Conservation (phyloP, 2,888 invertebrate genomes). For the Heliconius aoede region DNA sequence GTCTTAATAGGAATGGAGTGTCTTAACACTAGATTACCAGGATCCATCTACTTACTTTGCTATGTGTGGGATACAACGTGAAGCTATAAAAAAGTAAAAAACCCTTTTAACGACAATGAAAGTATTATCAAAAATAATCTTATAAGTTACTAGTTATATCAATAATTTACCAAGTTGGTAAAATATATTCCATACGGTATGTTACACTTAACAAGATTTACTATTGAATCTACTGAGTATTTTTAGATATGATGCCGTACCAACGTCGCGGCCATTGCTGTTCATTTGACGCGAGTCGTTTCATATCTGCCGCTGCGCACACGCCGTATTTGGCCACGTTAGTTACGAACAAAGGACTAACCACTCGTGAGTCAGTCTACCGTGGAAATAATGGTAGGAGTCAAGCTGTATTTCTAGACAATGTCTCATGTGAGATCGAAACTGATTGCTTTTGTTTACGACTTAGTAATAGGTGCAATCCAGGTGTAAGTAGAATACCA, state of each 20-base stretch:
- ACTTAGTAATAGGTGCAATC: background rate
- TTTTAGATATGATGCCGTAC: constrained; percentile 81
- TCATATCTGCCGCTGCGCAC: constrained; percentile 28
- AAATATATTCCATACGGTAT: constrained; percentile 13
- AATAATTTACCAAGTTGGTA: background rate
- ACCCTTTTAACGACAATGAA: too few relatives aligned
- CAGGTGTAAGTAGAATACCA: too few relatives aligned
- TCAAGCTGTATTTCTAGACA: constrained; percentile 33
- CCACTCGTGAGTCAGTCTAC: constrained; percentile 33
- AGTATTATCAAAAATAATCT: background rate
- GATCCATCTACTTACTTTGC: too few relatives aligned
- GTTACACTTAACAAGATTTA: background rate
- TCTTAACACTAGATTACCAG: too few relatives aligned
- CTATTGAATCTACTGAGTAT: constrained; percentile 45
- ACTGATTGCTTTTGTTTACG: background rate
- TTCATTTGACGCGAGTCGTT: constrained; percentile 53
- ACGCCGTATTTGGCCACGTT: constrained; percentile 41
- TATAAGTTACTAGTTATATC: background rate
- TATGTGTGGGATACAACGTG: too few relatives aligned
- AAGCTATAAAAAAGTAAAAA: too few relatives aligned
- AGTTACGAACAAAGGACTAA: constrained; percentile 43
- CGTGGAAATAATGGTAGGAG: constrained; percentile 33
- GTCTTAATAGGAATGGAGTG: too few relatives aligned
- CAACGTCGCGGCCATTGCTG: constrained; percentile 54
- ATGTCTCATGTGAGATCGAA: constrained; percentile 11